Evolutionary conservation across 2,888 invertebrate genomes (phyloP), one percentile per base, ranked within the genome.

Genomic region (Stegophylla sp.): DNA sequence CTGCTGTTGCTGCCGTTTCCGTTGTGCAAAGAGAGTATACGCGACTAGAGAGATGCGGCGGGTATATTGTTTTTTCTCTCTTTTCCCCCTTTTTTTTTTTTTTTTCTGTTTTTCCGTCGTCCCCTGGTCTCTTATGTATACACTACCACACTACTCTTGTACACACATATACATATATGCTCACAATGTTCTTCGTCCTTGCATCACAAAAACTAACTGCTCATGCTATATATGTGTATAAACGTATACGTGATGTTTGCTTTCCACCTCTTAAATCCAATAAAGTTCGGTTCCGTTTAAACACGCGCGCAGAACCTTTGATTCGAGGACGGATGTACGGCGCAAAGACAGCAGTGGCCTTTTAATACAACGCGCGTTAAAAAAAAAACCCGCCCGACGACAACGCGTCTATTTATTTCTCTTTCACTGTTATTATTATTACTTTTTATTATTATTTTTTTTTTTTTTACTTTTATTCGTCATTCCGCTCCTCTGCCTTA

Each of bases 261-360:
- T 69, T 71, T 79, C 45, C 48, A 79, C 79, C 79, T 79, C 61
- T 79, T 61, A 71, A 79, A 79, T 79, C 71, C 51, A 79, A 79
- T 79, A 79, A 79, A 79, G 69, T 79, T 69, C 61, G 69, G 71
- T 77, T 77, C 77, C 77, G 77, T 69, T 76, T 76, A 71, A 61
- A 71, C 61, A 51, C 71, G 48, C 79, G 48, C 56, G 3, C 45
- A 56, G 56, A 56, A 77, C 67, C 77, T 77, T 77, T 71, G 71
- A 79, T 79, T 79, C 79, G 79, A 17, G 10, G 77, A 41, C 34
- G 23, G 48, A 34, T 34, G 34, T 34, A n/a, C n/a, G 34, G 34
- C 34, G 34, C 3, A 7, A 7, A 34, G n/a, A 23, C 10, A 23
- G 66, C 59, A 45, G 67, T 48, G 45, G 56, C 77, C 77, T 69